A percentile compares a stretch with the other conserved stretches of the same genome.
Evolutionary conservation across 2,888 invertebrate genomes (phyloP).

Genomic region (Eulithis prunata): DNA sequence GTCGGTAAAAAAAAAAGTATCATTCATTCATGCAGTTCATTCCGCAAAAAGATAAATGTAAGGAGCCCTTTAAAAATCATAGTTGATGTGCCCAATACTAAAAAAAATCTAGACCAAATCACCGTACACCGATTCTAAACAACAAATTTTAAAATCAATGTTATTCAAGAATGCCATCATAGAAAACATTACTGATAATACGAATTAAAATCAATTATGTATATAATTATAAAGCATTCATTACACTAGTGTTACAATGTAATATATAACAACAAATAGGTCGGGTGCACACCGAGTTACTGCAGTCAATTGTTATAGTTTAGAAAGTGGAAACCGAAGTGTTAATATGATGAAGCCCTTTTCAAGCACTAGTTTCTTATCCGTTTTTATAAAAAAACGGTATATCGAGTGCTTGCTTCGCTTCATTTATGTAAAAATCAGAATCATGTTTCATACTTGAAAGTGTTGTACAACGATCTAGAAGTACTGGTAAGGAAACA

Average conservation of each 20-base stretch:
- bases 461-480: not conserved
- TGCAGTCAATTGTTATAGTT: constrained; percentile 18
- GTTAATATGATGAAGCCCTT: not conserved
- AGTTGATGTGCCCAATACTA: no score
- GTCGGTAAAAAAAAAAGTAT: no score
- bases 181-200: constrained; percentile 27
- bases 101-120: no score
- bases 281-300: constrained; percentile 21
- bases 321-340: no score
- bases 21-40: no score
- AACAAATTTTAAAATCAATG: not conserved
- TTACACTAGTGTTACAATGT: constrained; percentile 41
- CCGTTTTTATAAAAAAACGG: constrained; percentile 31
- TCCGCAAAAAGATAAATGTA: no score
- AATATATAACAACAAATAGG: constrained; percentile 38
- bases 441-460: not conserved
- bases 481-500: not conserved
- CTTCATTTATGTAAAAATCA: not conserved
- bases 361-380: constrained; percentile 14
- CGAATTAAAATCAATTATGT: constrained; percentile 35
- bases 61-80: no score
- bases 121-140: not conserved
- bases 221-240: constrained; percentile 41
- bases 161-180: constrained; percentile 38
- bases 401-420: constrained; percentile 16